Conservation (phyloP, 1,140 invertebrate species). For the Lordiphosa stackelbergi region DNA sequence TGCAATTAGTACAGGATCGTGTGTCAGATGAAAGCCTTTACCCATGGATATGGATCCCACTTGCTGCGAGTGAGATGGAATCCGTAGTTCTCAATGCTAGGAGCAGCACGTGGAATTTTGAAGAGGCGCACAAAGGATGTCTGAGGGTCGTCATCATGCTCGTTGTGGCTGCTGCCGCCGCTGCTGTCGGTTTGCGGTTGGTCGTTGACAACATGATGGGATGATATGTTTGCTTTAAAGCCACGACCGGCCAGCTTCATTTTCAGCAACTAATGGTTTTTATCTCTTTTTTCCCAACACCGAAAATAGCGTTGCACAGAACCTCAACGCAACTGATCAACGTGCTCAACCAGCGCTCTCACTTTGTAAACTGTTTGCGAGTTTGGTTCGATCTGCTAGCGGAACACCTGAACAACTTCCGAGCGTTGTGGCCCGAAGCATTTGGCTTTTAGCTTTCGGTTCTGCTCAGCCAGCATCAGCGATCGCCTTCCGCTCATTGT, state of each 20-base stretch:
- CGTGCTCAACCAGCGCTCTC: slow-evolving; percentile 51
- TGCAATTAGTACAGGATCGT: slow-evolving; percentile 57
- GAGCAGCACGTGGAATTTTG: slow-evolving; percentile 65
- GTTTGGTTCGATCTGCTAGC: slow-evolving; percentile 11
- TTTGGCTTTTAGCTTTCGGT: slow-evolving; percentile 27
- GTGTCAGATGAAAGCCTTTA: slow-evolving; percentile 44
- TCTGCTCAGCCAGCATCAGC: slow-evolving; percentile 40
- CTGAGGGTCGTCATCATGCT: not conserved
- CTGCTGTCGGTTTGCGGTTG: not conserved
- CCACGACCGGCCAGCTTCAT: slow-evolving; percentile 9
- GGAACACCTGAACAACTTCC: slow-evolving; percentile 26
- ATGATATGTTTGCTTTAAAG: slow-evolving; percentile 2
- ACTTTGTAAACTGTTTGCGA: slow-evolving; percentile 50
- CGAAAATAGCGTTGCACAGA: slow-evolving; percentile 13
- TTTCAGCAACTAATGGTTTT: slow-evolving; percentile 4
- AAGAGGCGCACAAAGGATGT: slow-evolving; percentile 63
- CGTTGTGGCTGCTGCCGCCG: not conserved
- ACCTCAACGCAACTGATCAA: slow-evolving; percentile 19
- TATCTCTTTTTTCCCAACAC: slow-evolving; percentile 1
- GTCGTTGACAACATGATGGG: too few species aligned
- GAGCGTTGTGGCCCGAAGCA: slow-evolving; percentile 39
- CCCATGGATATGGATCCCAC: slow-evolving; percentile 86
- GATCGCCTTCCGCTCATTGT: slow-evolving; percentile 5
- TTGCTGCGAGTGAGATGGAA: slow-evolving; percentile 83
- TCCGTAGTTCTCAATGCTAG: slow-evolving; percentile 77